phyloP scores from a whole-genome alignment of 2,797 vertebrate species.

The Tragopan temminckii region DNA sequence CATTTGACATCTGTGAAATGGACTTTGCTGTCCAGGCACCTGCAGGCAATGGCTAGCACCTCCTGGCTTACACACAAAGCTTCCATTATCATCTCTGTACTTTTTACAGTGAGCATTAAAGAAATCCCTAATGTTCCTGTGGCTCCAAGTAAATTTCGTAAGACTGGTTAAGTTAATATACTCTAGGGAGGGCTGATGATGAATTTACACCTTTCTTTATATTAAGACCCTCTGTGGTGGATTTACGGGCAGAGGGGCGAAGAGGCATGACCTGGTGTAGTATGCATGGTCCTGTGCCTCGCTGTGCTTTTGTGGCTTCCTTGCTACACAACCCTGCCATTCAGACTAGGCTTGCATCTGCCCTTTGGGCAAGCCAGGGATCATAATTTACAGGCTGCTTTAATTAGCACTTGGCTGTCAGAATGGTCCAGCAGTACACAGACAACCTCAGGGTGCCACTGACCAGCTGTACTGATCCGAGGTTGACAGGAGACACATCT shows the following conservation, averaged over 20 bases:
- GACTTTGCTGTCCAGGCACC: not conserved
- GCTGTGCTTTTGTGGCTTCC: not conserved
- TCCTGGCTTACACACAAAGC: not conserved
- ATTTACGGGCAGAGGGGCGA: conserved; percentile 3
- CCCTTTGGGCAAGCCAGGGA: not conserved
- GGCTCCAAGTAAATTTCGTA: not conserved
- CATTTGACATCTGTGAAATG: not conserved
- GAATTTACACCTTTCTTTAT: conserved; percentile 9
- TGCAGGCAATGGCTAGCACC: not conserved
- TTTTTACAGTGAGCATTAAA: not conserved
- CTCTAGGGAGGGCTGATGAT: not conserved
- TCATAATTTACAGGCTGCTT: conserved; percentile 5
- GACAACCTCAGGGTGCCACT: not conserved
- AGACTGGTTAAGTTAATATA: not conserved
- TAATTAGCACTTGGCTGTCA: conserved; percentile 18
- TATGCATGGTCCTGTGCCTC: not conserved
- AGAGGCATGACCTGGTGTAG: not conserved
- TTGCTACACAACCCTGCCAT: not conserved
- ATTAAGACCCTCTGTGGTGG: not conserved
- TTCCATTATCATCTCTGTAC: not conserved
- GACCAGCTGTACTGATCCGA: not conserved
- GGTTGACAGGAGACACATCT: not conserved
- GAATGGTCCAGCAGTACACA: not conserved
- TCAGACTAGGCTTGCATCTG: not conserved
- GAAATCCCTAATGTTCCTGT: not conserved